Base-by-base conservation (phyloP, 1,140 invertebrate genomes). In the Neotoxoptera formosana region DNA sequence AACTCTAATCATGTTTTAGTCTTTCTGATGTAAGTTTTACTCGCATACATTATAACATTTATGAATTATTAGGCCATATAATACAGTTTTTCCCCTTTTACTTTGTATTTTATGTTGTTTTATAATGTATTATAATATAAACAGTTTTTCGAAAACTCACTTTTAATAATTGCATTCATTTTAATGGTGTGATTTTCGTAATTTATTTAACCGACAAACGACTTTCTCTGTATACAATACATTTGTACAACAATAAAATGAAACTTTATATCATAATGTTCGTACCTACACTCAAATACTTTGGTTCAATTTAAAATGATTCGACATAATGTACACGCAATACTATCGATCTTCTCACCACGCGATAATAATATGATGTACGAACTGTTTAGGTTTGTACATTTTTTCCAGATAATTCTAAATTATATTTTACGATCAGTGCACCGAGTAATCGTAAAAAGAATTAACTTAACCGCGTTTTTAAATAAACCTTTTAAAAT, bases 401-500 rank as follows among this genome's bases (percentile, higher is more conserved):
- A 41, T 84, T 76, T 76, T n/a, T n/a, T n/a, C n/a, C 1, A 8
- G 30, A 76, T 76, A 30, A 84, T 45, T 45, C 23, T 76, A 76
- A 41, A 84, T 84, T 84, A 45, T 45, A 45, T 45, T 84, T 30
- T 25, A 84, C 41, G 41, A 45, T 84, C 8, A n/a, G 45, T 48
- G 45, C 21, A 47, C 30, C 30, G 17, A 48, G 30, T 34, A 45
- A 84, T 41, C 34, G 34, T 41, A 45, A 83, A 36, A 25, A 84
- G n/a, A 84, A 84, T 45, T 45, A 45, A 47, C 30, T 48, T 87
- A n/a, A 76, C 30, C 30, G 2, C n/a, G 47, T 48, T 51, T 51
- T 34, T 34, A n/a, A 48, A 86, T 2, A 88, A 51, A 51, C n/a
- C 87, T 51, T 88, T 88, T 88, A 88, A 51, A 34, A 88, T 88